Evolutionary conservation across 2,888 invertebrate species (phyloP).

Genomic region (Drosophila prolongata): DNA sequence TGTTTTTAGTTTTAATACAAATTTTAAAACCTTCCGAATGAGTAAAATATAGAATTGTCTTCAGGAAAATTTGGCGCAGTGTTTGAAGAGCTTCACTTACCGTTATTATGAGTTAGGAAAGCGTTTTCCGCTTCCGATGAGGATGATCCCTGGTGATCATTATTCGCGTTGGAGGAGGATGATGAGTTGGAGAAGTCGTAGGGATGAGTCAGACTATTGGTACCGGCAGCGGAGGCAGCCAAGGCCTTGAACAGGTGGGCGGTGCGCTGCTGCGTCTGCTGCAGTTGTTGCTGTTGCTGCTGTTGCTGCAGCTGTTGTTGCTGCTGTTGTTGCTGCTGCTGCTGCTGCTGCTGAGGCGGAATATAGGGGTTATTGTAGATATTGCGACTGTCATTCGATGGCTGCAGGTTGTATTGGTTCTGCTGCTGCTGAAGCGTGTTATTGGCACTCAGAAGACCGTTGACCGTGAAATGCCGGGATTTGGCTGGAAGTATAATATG

Average conservation of each 20-base stretch:
- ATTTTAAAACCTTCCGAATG: too few species aligned
- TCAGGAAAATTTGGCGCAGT: too few species aligned
- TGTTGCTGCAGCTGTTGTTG: constrained; percentile 47
- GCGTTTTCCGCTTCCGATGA: constrained; percentile 87
- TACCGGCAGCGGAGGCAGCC: constrained; percentile 65
- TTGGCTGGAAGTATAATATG: constrained; percentile 86
- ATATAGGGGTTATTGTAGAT: constrained; percentile 86
- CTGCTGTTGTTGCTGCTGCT: constrained; percentile 13
- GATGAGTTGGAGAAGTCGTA: constrained; percentile 82
- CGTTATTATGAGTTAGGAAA: constrained; percentile 87
- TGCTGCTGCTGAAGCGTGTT: constrained; percentile 77
- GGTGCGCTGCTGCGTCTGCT: constrained; percentile 69
- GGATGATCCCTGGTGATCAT: constrained; percentile 83
- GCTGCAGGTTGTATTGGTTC: constrained; percentile 86
- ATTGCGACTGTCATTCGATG: constrained; percentile 86
- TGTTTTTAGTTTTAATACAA: too few species aligned
- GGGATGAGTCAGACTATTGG: constrained; percentile 71
- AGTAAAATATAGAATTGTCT: too few species aligned
- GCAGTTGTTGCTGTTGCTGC: constrained; percentile 55
- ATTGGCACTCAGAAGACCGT: constrained; percentile 84
- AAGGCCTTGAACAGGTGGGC: constrained; percentile 81
- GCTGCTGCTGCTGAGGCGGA: constrained; percentile 75
- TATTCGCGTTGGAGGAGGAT: constrained; percentile 73
- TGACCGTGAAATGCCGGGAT: constrained; percentile 91
- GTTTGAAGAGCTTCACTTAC: constrained; percentile 52